Conservation (phyloP, 2,113 vertebrate species). For the Oncorhynchus tshawytscha region DNA sequence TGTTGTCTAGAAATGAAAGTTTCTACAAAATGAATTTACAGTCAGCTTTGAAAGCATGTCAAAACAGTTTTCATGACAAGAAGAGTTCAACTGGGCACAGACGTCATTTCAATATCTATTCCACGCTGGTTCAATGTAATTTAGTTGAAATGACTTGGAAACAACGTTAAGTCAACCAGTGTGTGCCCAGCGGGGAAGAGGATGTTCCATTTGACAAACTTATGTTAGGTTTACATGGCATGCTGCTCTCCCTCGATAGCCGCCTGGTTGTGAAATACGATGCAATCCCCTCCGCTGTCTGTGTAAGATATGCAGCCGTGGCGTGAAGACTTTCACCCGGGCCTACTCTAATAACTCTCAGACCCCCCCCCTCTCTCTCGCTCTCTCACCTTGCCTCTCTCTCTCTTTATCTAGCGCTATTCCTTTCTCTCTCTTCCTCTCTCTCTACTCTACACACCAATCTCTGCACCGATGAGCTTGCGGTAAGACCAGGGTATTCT, state of each 20-base stretch:
- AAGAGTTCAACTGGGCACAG: neutral
- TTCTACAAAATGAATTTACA: neutral
- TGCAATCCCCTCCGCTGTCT: slow-evolving; percentile 29
- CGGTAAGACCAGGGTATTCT: slow-evolving; percentile 3
- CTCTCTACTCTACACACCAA: neutral
- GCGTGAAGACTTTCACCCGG: slow-evolving; percentile 1
- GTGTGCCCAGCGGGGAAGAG: neutral
- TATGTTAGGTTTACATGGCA: neutral
- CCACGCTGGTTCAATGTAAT: no score
- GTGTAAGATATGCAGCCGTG: slow-evolving; percentile 29
- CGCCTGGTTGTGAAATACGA: slow-evolving; percentile 31
- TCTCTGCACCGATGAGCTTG: neutral
- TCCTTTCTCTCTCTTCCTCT: neutral
- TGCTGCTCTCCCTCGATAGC: slow-evolving; percentile 2
- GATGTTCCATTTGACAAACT: neutral
- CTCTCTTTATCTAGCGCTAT: neutral
- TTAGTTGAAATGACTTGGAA: no score
- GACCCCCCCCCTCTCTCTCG: neutral
- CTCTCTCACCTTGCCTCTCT: no score
- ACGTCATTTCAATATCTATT: no score
- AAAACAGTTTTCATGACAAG: neutral
- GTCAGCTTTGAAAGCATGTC: neutral
- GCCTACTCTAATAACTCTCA: slow-evolving; percentile 2
- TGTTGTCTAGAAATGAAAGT: neutral
- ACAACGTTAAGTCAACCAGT: no score